These are phyloP conservation scores for Neosalanx taihuensis DNA, from an alignment of 2,797 vertebrate species.

Conservation along the genomic window DNA sequence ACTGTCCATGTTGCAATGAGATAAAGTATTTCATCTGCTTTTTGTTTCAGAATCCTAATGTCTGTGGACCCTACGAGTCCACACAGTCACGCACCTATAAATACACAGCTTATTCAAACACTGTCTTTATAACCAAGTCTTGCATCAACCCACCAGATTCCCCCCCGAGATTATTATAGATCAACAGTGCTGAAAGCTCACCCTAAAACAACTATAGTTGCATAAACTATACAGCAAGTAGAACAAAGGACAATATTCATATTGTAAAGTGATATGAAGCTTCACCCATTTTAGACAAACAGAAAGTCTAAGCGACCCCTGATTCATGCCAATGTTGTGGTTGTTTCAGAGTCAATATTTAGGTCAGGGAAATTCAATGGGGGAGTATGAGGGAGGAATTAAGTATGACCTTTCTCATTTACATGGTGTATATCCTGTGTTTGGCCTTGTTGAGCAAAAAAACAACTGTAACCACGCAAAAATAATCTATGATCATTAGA, in stretches of 20 bases:
- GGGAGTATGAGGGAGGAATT: background rate
- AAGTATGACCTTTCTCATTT: background rate
- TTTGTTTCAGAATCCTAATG: background rate
- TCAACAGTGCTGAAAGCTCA: constrained; percentile 1
- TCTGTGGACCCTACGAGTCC: background rate
- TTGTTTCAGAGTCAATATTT: background rate
- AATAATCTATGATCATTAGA: constrained; percentile 3
- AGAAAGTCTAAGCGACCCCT: background rate
- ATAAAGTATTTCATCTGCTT: background rate
- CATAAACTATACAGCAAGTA: constrained; percentile 10
- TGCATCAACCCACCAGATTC: constrained; percentile 17
- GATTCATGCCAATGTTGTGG: background rate
- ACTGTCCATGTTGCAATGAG: too few species aligned
- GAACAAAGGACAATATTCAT: constrained; percentile 4
- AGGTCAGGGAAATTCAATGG: background rate
- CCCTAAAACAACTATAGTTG: constrained; percentile 14
- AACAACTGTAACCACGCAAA: background rate
- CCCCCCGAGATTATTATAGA: constrained; percentile 14
- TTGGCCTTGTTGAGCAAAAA: background rate
- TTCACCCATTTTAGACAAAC: background rate
- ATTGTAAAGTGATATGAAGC: constrained; percentile 2
- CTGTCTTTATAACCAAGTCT: constrained; percentile 5
- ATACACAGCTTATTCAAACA: constrained; percentile 3
- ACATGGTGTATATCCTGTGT: background rate
- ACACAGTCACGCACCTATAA: constrained; percentile 2